Evolutionary conservation across 2,888 invertebrate species (phyloP), one percentile per base, ranked within the genome.

Genomic region (Tetranychus truncatus): DNA sequence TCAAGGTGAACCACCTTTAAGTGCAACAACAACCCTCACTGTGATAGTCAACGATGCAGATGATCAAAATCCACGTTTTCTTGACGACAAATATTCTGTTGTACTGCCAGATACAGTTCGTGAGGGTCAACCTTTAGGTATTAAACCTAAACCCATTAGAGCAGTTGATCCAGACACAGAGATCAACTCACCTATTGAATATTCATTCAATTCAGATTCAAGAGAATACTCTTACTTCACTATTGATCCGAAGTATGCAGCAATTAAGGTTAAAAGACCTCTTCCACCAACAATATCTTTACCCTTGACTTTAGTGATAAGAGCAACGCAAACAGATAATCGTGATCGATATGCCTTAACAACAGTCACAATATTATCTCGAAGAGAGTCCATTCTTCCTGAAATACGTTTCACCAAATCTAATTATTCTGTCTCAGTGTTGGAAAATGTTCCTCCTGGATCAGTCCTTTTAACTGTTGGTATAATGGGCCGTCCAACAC

Each of bases 41-140:
- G 89, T 94, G 0, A 88, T 89, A 77, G 89, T 93, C 71, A 87
- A 91, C 34, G 93, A 93, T 82, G 92, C 92, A 0, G 93, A 93
- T 81, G 93, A 93, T 83, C 92, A 93, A 84, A 93, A 93, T 84
- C 93, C 93, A 0, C 87, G 87, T 80, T 93, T 92, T 81, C 81
- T 86, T 9, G 87, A 88, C 77, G 90, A 91, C 72, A 87, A 89
- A 77, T 91, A 91, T 81, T 87, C 87, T 69, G 88, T 90, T 0
- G 83, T 86, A 8, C 80, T 93, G 75, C 89, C 90, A 1, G 78
- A 79, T 45, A 69, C 71, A 18, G 74, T 72, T 34, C 66, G 74
- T 15, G 65, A 71, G 15, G 76, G 76, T 15, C 73, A 77, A 20
- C 76, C 66, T n/a, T 44, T 77, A n/a, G 45, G 24, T 15, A 87